These are phyloP conservation scores for Connochaetes taurinus DNA, from an alignment of 2,113 vertebrate genomes.

Conservation along the genomic window DNA sequence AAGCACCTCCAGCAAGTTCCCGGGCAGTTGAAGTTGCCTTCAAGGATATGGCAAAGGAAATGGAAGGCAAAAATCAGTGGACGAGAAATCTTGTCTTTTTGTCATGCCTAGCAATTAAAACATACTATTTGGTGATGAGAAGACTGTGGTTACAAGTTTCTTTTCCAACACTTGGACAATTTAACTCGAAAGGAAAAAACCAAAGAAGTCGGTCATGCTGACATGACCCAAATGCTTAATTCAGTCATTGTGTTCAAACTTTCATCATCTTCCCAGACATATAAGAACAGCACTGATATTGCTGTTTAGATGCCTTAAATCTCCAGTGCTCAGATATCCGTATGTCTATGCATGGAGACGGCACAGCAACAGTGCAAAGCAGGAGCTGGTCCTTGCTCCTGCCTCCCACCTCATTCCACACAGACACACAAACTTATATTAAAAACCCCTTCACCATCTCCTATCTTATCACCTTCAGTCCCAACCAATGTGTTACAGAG, in stretches of 20 bases:
- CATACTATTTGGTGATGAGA: constrained; percentile 43
- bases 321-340: background rate
- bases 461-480: background rate
- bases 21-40: background rate
- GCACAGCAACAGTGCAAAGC: background rate
- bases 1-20: background rate
- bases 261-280: background rate
- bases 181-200: background rate
- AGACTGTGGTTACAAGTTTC: constrained; percentile 16
- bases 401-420: background rate
- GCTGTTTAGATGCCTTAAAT: background rate
- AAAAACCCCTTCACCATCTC: background rate
- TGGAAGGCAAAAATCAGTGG: background rate
- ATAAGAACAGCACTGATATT: constrained; percentile 1
- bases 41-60: background rate
- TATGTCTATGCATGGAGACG: background rate
- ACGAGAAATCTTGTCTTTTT: background rate
- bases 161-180: constrained; percentile 20
- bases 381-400: background rate
- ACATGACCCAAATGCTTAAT: constrained; percentile 36
- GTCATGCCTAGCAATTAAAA: constrained; percentile 31
- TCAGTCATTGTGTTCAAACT: background rate
- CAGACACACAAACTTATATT: no score
- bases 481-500: background rate
- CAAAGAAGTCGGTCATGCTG: constrained; percentile 35